Base-by-base conservation (phyloP, 2,888 invertebrate genomes). In the Papilio gigon region DNA sequence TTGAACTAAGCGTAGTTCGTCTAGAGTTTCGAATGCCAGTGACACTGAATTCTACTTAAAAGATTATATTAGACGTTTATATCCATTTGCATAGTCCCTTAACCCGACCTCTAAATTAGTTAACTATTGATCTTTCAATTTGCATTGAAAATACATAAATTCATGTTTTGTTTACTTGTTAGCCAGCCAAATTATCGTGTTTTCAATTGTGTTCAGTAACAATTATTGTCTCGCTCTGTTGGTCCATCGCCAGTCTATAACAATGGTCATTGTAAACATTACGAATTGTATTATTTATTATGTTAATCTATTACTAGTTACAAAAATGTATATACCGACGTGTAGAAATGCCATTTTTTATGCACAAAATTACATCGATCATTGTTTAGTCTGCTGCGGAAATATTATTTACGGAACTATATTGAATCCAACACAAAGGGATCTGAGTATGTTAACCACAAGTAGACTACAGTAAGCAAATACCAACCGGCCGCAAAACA, bases 171-270 rank as follows among this genome's bases (percentile, higher is more conserved):
- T 53, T 53, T 53, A 30, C 27, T 53, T 30, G n/a, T 53, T 53
- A 47, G 50, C 50, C 25, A 30, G 9, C 25, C 27, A 37, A 27
- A 37, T n/a, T 44, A 44, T 35, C 42, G 17, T 65, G 44, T 47
- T 59, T 59, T 58, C 59, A 25, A 66, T 60, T 60, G 66, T 60
- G 22, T 65, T 50, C 50, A 22, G 50, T 35, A 60, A 25, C 27
- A 60, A 47, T 66, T 37, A 12, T 17, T 59, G n/a, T 59, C 22
- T 35, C 37, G 9, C 35, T 25, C 35, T 44, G 17, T 58, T 65
- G 65, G 58, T 4, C 42, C 42, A 20, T 33, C 20, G 65, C 58
- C 58, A 65, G 44, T 27, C 14, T 65, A 37, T 47, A 66, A 35
- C 33, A 47, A 60, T 59, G 12, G 27, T 30, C 30, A 60, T 25